These are phyloP conservation scores for Hirtodrosophila histrioides DNA, from an alignment of 2,888 invertebrate genomes.

Conservation along the genomic window DNA sequence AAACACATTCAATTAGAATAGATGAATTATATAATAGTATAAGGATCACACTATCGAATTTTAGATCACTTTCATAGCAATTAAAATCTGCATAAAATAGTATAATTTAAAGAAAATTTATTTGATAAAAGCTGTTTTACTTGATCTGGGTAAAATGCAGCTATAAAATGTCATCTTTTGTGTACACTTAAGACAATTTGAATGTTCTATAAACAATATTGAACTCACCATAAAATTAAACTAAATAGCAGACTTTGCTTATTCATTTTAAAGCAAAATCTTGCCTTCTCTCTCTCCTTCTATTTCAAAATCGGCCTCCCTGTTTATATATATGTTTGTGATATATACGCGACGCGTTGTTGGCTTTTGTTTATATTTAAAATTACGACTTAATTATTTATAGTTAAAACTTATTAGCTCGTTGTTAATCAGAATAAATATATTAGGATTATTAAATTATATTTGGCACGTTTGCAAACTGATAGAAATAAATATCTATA, in stretches of 20 bases:
- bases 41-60: too few species aligned
- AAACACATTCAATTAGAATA: too few species aligned
- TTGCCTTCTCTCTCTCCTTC: slow-evolving; percentile 21
- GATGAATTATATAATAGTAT: too few species aligned
- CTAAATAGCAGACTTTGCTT: slow-evolving; percentile 73
- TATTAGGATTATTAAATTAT: slow-evolving; percentile 70
- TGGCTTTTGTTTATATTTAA: slow-evolving; percentile 53
- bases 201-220: slow-evolving; percentile 1
- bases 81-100: too few species aligned
- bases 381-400: slow-evolving; percentile 77
- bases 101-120: too few species aligned
- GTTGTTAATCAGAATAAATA: slow-evolving; percentile 74
- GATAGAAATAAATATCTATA: slow-evolving; percentile 61
- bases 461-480: slow-evolving; percentile 77
- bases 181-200: too few species aligned
- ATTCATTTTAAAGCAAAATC: slow-evolving; percentile 67
- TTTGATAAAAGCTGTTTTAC: too few species aligned
- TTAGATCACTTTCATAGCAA: too few species aligned
- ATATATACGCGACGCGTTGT: slow-evolving; percentile 27
- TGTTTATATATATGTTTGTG: slow-evolving; percentile 16
- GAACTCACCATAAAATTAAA: slow-evolving; percentile 81
- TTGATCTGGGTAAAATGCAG: too few species aligned
- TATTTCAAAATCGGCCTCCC: background rate
- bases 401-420: slow-evolving; percentile 76
- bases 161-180: too few species aligned